These are phyloP conservation scores for Paralvinella palmiformis DNA, from an alignment of 1,140 invertebrate genomes.

Conservation along the genomic window DNA sequence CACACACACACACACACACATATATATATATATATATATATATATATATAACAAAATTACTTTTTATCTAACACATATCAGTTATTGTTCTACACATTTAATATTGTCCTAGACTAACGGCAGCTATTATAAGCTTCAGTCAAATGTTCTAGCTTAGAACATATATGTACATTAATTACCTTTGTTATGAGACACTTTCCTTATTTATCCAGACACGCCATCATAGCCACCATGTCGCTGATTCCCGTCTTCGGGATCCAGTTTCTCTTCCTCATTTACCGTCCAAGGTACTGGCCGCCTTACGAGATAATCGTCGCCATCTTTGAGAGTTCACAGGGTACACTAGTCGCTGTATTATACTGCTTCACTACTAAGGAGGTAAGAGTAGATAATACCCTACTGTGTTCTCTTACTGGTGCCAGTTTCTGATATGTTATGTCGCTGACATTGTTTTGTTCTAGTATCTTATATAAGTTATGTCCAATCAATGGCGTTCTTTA, in stretches of 20 bases:
- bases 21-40: background rate
- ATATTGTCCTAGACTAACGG: background rate
- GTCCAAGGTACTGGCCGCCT: constrained; percentile 7
- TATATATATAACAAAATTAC: background rate
- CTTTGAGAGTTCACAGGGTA: background rate
- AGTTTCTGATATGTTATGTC: too few relatives aligned
- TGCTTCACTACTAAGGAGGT: background rate
- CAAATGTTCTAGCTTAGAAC: background rate
- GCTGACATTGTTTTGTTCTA: too few relatives aligned
- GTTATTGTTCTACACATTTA: background rate
- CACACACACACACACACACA: background rate
- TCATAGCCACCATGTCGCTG: background rate
- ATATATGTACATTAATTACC: background rate
- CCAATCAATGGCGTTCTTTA: too few relatives aligned
- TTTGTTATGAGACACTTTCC: background rate
- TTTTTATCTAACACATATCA: background rate
- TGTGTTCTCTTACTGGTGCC: too few relatives aligned
- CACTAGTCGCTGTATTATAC: background rate
- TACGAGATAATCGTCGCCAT: constrained; percentile 1
- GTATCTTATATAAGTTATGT: too few relatives aligned
- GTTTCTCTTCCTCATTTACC: constrained; percentile 2
- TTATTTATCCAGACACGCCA: background rate
- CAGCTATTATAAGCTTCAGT: background rate
- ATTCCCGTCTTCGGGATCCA: background rate
- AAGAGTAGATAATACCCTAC: background rate